Evolutionary conservation across 2,888 invertebrate genomes (phyloP).

Genomic region (Platycnemis pennipes): DNA sequence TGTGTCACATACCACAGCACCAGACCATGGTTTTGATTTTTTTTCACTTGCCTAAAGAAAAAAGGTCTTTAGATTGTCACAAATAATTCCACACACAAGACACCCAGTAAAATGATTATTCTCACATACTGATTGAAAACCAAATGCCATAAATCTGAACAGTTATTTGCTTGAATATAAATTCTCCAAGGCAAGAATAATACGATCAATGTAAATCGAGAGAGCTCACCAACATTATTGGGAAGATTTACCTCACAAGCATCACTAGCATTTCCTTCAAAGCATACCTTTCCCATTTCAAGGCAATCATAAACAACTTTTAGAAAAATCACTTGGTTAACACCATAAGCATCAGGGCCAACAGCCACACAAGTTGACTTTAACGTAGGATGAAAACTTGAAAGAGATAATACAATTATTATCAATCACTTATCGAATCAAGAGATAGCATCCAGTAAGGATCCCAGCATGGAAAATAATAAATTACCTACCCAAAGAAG

Average conservation of each 20-base stretch:
- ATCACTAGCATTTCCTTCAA: conserved; percentile 76
- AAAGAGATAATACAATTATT: conserved; percentile 77
- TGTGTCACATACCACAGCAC: conserved; percentile 85
- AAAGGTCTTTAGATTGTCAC: neutral
- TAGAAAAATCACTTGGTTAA: conserved; percentile 80
- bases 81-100: neutral
- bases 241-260: conserved; percentile 38
- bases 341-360: conserved; percentile 81
- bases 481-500: conserved; percentile 70
- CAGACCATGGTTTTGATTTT: conserved; percentile 82
- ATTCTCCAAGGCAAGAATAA: neutral
- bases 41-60: neutral
- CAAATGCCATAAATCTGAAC: neutral
- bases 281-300: conserved; percentile 76
- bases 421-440: conserved; percentile 75
- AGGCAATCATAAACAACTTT: conserved; percentile 82
- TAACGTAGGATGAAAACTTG: conserved; percentile 21
- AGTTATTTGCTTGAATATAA: neutral
- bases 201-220: neutral
- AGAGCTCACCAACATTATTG: neutral
- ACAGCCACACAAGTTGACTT: conserved; percentile 82
- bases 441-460: neutral
- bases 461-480: neutral
- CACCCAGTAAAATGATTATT: too few relatives aligned
- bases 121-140: too few relatives aligned